Percentiles rank a stretch among this genome's conserved stretches.
Conservation (phyloP, 2,113 vertebrate genomes). For the Erythrolamprus reginae region DNA sequence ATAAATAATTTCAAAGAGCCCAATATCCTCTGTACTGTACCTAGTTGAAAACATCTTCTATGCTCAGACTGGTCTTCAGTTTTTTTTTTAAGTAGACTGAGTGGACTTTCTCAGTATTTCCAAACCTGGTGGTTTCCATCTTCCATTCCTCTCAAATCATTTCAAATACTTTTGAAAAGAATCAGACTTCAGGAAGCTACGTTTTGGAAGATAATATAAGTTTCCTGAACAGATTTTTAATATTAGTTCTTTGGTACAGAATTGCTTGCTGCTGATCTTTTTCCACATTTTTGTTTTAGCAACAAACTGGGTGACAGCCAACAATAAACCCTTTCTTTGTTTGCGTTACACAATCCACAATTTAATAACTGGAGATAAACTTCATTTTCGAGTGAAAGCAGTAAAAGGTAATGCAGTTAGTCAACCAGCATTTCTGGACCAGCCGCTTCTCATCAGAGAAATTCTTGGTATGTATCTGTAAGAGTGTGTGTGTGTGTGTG, state of each 20-base stretch:
- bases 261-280: background rate
- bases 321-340: slow-evolving; percentile 69
- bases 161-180: background rate
- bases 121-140: background rate
- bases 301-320: slow-evolving; percentile 77
- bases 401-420: slow-evolving; percentile 72
- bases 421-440: slow-evolving; percentile 63
- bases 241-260: background rate
- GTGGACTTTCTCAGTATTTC: background rate
- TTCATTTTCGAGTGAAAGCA: slow-evolving; percentile 75
- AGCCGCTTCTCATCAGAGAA: slow-evolving; percentile 75
- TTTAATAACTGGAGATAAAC: slow-evolving; percentile 73
- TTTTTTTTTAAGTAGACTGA: background rate
- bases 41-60: background rate
- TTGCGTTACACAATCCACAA: slow-evolving; percentile 72
- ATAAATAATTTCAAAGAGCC: background rate
- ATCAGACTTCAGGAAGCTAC: background rate
- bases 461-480: slow-evolving; percentile 66
- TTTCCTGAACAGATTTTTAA: background rate
- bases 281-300: slow-evolving; percentile 58
- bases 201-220: background rate
- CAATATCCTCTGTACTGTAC: background rate
- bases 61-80: background rate
- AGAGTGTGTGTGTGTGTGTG: background rate
- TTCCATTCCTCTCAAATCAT: background rate